Conservation (phyloP, 2,797 vertebrate genomes). For the Bufotes viridis region DNA sequence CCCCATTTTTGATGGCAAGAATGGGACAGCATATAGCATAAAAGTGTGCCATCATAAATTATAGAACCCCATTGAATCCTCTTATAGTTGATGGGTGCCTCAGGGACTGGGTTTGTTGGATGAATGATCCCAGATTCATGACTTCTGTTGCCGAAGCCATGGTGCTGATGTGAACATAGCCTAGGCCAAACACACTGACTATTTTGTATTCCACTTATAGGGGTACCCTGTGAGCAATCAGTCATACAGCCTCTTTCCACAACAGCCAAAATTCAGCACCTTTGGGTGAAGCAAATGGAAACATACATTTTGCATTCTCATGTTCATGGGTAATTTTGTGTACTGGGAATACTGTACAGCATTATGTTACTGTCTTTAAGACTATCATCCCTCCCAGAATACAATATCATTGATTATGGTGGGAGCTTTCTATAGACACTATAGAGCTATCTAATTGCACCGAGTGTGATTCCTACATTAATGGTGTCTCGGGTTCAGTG, state of each 20-base stretch:
- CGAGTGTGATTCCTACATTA: background rate
- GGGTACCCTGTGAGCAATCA: background rate
- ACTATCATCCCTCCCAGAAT: background rate
- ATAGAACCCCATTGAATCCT: no score
- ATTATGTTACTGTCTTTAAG: background rate
- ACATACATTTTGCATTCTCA: background rate
- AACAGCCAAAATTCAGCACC: background rate
- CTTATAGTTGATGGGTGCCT: no score
- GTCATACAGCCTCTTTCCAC: background rate
- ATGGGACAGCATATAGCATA: no score
- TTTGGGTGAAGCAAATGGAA: background rate
- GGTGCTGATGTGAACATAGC: background rate
- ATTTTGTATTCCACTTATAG: background rate
- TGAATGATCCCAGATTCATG: no score
- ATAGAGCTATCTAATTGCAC: slow-evolving; percentile 2
- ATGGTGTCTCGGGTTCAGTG: background rate
- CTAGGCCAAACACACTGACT: no score
- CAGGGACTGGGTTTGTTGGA: no score
- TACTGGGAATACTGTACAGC: no score
- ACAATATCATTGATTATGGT: background rate
- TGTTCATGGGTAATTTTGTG: background rate
- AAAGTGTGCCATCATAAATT: no score
- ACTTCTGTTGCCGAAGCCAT: no score
- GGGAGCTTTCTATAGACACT: background rate
- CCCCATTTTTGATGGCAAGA: no score